Evolutionary conservation across 2,888 invertebrate genomes (phyloP), one percentile per base, ranked within the genome.

Genomic region (Agrochola lota): DNA sequence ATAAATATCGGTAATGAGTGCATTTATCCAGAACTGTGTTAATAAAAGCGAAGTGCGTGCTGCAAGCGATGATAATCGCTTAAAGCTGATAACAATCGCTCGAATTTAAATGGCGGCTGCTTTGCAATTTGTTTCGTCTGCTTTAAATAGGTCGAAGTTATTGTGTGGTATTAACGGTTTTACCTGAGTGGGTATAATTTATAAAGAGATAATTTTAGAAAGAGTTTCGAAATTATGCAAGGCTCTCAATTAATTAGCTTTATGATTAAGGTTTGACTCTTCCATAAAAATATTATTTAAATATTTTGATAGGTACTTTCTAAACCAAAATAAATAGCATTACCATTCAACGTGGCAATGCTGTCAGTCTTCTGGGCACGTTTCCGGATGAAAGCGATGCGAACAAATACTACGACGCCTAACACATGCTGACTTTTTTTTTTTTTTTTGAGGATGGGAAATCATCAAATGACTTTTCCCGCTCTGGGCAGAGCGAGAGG

Each of bases 41-140:
- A 43, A 71, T 49, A 40, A 72, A 76, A 81, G 49, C 23, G 30
- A 74, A 73, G 23, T 52, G 52, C 52, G 30, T n/a, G 11, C 49
- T 77, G 67, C 49, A 76, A 80, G 62, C 64, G 64, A 40, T n/a
- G 23, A 59, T 66, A 52, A 52, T 46, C 59, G 43, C 60, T 79
- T 82, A 46, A 76, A 68, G 12, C 52, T 64, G 68, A 83, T 77
- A 52, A 59, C 43, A 80, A 77, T 80, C 64, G 57, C 35, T 77
- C n/a, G 63, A 43, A 83, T 76, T 76, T 64, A 77, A 77, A 77
- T 64, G 40, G n/a, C 17, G 3, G 1, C 52, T 40, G 49, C 63
- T 12, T 77, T 52, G 52, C 35, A 69, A 59, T 83, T 69, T 69
- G 43, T 80, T 64, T 68, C 23, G 30, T 26, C 57, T 64, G 26